Evolutionary conservation across 2,888 invertebrate genomes (phyloP).

Genomic region (Lasioglossum marginatum): DNA sequence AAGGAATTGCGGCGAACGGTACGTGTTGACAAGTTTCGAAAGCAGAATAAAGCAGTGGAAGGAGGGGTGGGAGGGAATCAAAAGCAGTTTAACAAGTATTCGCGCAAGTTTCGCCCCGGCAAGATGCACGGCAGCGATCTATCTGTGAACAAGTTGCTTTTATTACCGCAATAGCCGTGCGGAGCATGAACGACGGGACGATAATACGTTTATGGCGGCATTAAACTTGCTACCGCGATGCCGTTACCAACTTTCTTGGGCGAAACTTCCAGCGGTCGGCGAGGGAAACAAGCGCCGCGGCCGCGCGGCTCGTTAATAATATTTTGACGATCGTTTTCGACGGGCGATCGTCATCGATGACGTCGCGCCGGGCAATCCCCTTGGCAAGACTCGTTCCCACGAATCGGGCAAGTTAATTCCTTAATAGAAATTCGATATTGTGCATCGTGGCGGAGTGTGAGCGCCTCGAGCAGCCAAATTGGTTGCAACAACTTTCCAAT

Average conservation of each 20-base stretch:
- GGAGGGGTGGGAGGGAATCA: neutral
- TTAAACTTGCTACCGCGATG: constrained; percentile 65
- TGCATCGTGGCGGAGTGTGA: constrained; percentile 2
- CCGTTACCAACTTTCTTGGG: constrained; percentile 60
- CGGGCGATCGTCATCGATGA: neutral
- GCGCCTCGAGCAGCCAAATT: constrained; percentile 43
- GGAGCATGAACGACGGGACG: constrained; percentile 55
- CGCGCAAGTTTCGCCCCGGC: constrained; percentile 34
- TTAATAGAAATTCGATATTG: constrained; percentile 55
- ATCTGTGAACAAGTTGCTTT: constrained; percentile 57
- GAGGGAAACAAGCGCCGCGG: constrained; percentile 5
- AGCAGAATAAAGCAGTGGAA: neutral
- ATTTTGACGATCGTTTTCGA: constrained; percentile 38
- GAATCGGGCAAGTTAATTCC: constrained; percentile 42
- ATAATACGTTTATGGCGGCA: constrained; percentile 72
- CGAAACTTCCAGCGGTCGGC: constrained; percentile 31
- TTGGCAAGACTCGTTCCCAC: constrained; percentile 1
- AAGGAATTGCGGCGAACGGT: neutral
- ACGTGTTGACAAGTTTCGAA: neutral
- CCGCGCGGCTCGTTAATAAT: constrained; percentile 46
- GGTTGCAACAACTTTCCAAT: constrained; percentile 54
- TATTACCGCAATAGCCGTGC: constrained; percentile 57
- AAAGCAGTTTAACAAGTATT: constrained; percentile 51
- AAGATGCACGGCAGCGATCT: constrained; percentile 53
- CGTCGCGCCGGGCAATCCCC: neutral